These are phyloP conservation scores for Crocidura indochinensis DNA, from an alignment of 2,797 vertebrate genomes.

Conservation along the genomic window DNA sequence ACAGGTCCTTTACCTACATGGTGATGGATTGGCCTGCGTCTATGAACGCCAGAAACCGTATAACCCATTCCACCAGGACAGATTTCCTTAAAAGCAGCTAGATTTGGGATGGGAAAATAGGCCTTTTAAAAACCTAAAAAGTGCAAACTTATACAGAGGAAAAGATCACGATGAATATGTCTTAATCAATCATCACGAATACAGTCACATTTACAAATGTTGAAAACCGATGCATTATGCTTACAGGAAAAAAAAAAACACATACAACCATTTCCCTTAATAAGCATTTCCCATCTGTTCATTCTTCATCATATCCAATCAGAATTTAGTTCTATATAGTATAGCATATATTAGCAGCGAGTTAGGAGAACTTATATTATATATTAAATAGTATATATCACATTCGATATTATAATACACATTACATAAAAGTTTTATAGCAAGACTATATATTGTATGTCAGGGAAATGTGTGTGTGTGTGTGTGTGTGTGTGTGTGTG, in stretches of 20 bases:
- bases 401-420: neutral
- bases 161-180: constrained; percentile 90
- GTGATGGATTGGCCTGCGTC: constrained; percentile 93
- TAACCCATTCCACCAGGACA: constrained; percentile 99
- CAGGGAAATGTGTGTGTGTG: neutral
- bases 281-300: constrained; percentile 65
- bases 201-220: constrained; percentile 86
- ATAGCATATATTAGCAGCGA: constrained; percentile 38
- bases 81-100: constrained; percentile 99
- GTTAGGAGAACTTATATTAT: neutral
- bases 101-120: constrained; percentile 93
- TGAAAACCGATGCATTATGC: constrained; percentile 78
- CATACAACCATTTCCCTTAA: constrained; percentile 54
- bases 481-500: neutral
- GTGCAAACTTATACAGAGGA: constrained; percentile 91
- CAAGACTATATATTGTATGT: constrained; percentile 28
- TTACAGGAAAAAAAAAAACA: constrained; percentile 55
- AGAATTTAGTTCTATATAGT: constrained; percentile 16
- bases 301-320: constrained; percentile 49
- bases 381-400: neutral
- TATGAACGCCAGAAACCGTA: constrained; percentile 95
- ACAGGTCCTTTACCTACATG: constrained; percentile 92
- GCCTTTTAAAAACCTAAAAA: constrained; percentile 93
- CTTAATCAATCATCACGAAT: constrained; percentile 86
- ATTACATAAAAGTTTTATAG: constrained; percentile 61